phyloP scores from a whole-genome alignment of 1,140 invertebrate genomes.

The Hylyphantes graminicola region DNA sequence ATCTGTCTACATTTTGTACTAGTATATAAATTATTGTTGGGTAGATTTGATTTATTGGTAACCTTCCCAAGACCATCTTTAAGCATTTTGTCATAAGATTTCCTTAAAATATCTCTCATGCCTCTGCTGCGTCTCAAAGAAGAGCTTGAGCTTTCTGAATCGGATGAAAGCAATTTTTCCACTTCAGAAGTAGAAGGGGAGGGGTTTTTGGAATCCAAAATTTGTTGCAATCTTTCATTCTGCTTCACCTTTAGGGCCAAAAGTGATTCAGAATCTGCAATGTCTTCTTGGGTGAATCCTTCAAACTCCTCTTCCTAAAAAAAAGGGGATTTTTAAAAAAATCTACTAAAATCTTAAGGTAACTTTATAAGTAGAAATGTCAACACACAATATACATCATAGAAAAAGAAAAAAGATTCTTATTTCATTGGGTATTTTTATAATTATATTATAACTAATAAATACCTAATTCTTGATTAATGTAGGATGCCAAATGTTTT shows the following conservation, averaged over 20 bases:
- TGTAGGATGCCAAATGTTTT: no score
- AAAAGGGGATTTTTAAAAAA: neutral
- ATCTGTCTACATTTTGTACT: neutral
- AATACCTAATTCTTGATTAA: no score
- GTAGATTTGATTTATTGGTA: constrained; percentile 24
- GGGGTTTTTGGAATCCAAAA: constrained; percentile 18
- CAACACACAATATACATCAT: no score
- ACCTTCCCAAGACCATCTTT: constrained; percentile 33
- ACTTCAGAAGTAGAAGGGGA: constrained; percentile 38
- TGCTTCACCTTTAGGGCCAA: constrained; percentile 30
- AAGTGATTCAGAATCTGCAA: constrained; percentile 35
- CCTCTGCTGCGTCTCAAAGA: constrained; percentile 27
- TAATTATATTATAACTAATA: no score
- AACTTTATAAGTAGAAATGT: no score
- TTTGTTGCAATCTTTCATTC: constrained; percentile 21
- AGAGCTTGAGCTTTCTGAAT: constrained; percentile 24
- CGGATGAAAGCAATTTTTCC: constrained; percentile 30
- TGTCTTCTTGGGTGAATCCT: constrained; percentile 66
- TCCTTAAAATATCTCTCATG: constrained; percentile 41
- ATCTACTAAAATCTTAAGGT: no score
- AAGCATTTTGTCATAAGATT: constrained; percentile 56
- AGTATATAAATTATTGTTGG: constrained; percentile 6
- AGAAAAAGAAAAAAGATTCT: no score
- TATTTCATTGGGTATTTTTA: no score
- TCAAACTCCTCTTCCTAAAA: constrained; percentile 68